Percentiles rank a stretch among this genome's conserved stretches.
These are phyloP conservation scores for Clostera curtula DNA, from an alignment of 2,888 invertebrate genomes.

Conservation along the genomic window DNA sequence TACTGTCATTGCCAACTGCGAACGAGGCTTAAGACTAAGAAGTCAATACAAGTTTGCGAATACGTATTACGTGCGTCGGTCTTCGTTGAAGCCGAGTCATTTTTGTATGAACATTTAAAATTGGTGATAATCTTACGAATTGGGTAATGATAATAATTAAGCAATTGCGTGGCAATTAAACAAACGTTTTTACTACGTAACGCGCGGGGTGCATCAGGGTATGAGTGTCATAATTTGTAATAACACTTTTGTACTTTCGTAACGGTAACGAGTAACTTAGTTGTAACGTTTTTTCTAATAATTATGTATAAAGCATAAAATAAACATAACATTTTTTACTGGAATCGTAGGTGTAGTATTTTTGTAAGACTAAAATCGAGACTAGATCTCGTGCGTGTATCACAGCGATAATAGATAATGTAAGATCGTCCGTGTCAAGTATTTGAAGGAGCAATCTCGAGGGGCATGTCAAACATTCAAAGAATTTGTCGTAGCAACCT, in stretches of 20 bases:
- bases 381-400: slow-evolving; percentile 64
- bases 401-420: slow-evolving; percentile 67
- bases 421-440: slow-evolving; percentile 43
- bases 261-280: slow-evolving; percentile 64
- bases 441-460: slow-evolving; percentile 45
- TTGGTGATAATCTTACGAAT: slow-evolving; percentile 70
- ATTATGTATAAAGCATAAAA: slow-evolving; percentile 60
- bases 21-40: slow-evolving; percentile 17
- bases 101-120: slow-evolving; percentile 28
- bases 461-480: slow-evolving; percentile 11
- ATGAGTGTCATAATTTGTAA: slow-evolving; percentile 72
- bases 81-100: slow-evolving; percentile 22
- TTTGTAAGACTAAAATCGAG: slow-evolving; percentile 58
- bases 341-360: slow-evolving; percentile 68
- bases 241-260: slow-evolving; percentile 71
- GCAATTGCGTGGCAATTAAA: slow-evolving; percentile 69
- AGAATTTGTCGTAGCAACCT: slow-evolving; percentile 8
- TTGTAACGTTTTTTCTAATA: slow-evolving; percentile 62
- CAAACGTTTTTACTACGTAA: slow-evolving; percentile 52
- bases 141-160: slow-evolving; percentile 66
- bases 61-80: slow-evolving; percentile 8
- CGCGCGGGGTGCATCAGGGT: slow-evolving; percentile 75
- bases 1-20: slow-evolving; percentile 24
- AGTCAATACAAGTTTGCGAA: slow-evolving; percentile 17
- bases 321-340: slow-evolving; percentile 68